Evolutionary conservation across 2,888 invertebrate species (phyloP), one percentile per base, ranked within the genome.

Genomic region (Hylaea fasciaria): DNA sequence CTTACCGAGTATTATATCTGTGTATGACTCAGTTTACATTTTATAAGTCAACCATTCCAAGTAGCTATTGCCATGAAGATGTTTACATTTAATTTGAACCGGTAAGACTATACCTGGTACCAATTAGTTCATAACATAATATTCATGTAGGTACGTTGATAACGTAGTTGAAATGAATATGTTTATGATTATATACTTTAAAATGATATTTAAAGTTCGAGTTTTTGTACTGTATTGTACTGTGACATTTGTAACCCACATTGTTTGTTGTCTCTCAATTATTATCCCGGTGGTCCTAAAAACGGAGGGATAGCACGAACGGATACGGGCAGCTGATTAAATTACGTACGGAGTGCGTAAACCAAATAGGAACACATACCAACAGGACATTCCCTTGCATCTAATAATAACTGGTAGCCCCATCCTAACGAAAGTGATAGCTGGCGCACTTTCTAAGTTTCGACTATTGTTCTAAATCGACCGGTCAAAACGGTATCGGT

Each of bases 321-420:
- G 83, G 85, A 89, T 88, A 88, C 86, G 88, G 88, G 87, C 75
- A 68, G 68, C 78, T 86, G 83, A 88, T 89, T 89, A 77, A 88
- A 89, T 86, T 85, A 86, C 76, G 66, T 69, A 63, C 72, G n/a
- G n/a, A 77, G 75, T 68, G 77, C 74, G 78, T 78, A 76, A 80
- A 77, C 48, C 60, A 52, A 59, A 39, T 57, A 64, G 51, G 41
- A 65, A 60, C 64, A 68, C 53, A 66, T 59, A 65, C 60, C 49
- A 44, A 50, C 57, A 56, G 37, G 47, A 49, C 62, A 60, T 66
- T 65, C 65, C 65, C 59, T 61, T 60, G 67, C 52, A 37, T 57
- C 63, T 62, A 60, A 57, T 67, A 58, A 60, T 64, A 69, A 51
- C 53, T 40, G 40, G 37, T 58, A 47, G 45, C 49, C 41, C 45